phyloP scores from a whole-genome alignment of 92 coral and sea anemone genomes.

The Actinernus sp. region DNA sequence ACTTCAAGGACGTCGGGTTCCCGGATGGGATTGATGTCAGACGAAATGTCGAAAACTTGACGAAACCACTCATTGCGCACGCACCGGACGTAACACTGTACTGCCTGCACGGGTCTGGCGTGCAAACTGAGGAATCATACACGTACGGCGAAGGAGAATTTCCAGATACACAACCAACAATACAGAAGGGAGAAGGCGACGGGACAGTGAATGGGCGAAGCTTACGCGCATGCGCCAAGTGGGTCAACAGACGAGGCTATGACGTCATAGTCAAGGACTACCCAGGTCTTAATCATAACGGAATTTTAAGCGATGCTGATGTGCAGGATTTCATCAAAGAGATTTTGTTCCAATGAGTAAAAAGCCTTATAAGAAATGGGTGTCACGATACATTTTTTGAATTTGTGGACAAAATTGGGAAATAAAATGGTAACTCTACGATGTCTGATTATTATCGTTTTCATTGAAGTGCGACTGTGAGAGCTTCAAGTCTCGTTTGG shows the following conservation, averaged over 20 bases:
- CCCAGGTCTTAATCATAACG: conserved; percentile 67
- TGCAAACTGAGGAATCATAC: conserved; percentile 65
- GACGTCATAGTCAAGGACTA: conserved; percentile 45
- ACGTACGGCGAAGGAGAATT: conserved; percentile 68
- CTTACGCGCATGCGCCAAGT: conserved; percentile 69
- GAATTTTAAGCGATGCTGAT: conserved; percentile 40
- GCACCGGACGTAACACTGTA: conserved; percentile 75
- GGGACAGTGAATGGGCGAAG: conserved; percentile 81
- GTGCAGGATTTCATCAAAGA: conserved; percentile 55
- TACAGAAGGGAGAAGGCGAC: conserved; percentile 75
- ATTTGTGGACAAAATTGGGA: no score
- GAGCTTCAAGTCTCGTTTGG: no score
- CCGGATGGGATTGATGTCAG: conserved; percentile 65
- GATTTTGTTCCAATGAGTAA: conserved; percentile 29
- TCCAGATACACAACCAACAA: conserved; percentile 72
- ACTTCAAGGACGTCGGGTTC: conserved; percentile 70
- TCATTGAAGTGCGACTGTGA: no score
- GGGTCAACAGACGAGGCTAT: conserved; percentile 62
- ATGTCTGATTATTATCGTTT: no score
- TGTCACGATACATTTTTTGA: no score
- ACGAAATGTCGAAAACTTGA: conserved; percentile 50
- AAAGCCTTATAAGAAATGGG: neutral
- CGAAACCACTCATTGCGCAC: conserved; percentile 59
- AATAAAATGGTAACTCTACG: no score
- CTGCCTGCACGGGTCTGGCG: conserved; percentile 73